Evolutionary conservation across 2,797 vertebrate species (phyloP).

Genomic region (Melanotaenia pygmaea): DNA sequence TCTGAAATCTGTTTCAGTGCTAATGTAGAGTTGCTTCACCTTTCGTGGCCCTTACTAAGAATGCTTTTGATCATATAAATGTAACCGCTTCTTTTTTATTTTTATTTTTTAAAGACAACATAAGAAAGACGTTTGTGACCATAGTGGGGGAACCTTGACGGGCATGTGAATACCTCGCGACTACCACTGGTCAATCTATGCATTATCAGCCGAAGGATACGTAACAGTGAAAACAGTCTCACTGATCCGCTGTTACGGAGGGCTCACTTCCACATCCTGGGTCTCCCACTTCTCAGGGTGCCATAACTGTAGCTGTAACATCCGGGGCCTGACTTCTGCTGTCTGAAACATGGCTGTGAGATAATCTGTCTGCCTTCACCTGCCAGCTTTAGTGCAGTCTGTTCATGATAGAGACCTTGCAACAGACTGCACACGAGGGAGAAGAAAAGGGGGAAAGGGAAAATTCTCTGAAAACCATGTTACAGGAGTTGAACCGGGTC

Average conservation of each 20-base stretch:
- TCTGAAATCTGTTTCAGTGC: constrained; percentile 41
- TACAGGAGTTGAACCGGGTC: constrained; percentile 58
- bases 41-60: constrained; percentile 57
- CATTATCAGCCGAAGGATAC: constrained; percentile 73
- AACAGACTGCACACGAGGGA: constrained; percentile 25
- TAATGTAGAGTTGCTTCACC: constrained; percentile 48
- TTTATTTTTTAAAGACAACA: constrained; percentile 14
- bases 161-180: constrained; percentile 78
- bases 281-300: constrained; percentile 82
- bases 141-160: constrained; percentile 42
- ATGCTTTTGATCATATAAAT: constrained; percentile 61
- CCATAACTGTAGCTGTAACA: constrained; percentile 77
- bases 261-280: constrained; percentile 67
- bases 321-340: constrained; percentile 53
- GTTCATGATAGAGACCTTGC: constrained; percentile 16
- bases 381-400: constrained; percentile 31
- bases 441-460: constrained; percentile 22
- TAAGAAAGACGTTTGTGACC: constrained; percentile 46
- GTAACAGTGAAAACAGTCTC: constrained; percentile 41
- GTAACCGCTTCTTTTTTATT: constrained; percentile 32
- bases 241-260: constrained; percentile 49
- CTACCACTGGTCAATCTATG: constrained; percentile 84
- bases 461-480: constrained; percentile 52
- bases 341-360: constrained; percentile 53
- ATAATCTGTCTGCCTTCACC: constrained; percentile 38